Percentiles rank a stretch among this genome's conserved stretches.
phyloP scores from a whole-genome alignment of 2,797 vertebrate species.

The Ambastaia sidthimunki region DNA sequence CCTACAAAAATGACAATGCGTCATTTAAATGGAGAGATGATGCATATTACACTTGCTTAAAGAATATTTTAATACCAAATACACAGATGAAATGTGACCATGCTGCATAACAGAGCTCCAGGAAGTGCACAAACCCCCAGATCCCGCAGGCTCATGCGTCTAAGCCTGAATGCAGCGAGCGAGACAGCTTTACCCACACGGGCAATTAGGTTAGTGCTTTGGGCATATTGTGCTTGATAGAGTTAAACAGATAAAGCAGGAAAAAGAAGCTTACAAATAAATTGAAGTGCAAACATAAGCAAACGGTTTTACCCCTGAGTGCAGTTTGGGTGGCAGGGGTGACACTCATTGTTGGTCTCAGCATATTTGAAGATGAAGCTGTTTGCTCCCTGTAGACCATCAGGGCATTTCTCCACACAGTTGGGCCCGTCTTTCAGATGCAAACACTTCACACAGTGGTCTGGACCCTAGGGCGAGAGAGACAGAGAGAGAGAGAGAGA shows the following conservation, averaged over 20 bases:
- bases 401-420: constrained; percentile 90
- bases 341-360: constrained; percentile 85
- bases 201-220: constrained; percentile 41
- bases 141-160: constrained; percentile 17
- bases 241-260: constrained; percentile 29
- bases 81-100: not conserved
- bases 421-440: constrained; percentile 91
- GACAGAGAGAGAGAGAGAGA: constrained; percentile 26
- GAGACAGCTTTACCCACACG: constrained; percentile 36
- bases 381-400: constrained; percentile 86
- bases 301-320: constrained; percentile 81
- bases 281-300: constrained; percentile 40
- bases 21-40: no score
- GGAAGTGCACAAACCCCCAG: not conserved
- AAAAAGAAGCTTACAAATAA: constrained; percentile 28
- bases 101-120: constrained; percentile 1
- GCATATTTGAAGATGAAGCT: constrained; percentile 92
- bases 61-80: not conserved
- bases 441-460: constrained; percentile 87
- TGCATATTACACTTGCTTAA: not conserved
- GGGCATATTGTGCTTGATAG: constrained; percentile 29
- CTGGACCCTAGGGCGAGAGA: constrained; percentile 80
- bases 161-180: constrained; percentile 24
- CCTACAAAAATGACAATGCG: no score
- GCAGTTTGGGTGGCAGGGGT: constrained; percentile 87